These are phyloP conservation scores for Mastomys natalensis DNA, from an alignment of 2,113 vertebrate species.

Conservation along the genomic window DNA sequence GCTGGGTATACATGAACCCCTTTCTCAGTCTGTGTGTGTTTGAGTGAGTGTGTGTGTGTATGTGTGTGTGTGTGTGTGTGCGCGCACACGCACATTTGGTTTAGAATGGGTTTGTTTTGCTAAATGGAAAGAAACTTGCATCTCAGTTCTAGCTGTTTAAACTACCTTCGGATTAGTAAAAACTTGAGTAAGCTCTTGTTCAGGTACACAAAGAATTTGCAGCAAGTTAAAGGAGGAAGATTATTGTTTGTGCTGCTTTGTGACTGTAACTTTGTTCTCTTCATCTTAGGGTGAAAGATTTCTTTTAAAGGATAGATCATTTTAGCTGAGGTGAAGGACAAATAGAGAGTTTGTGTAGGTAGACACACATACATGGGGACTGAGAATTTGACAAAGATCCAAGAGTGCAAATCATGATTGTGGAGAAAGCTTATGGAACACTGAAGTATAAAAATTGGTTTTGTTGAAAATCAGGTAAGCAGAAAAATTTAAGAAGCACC, in stretches of 20 bases:
- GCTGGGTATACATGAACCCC: not conserved
- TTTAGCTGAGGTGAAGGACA: conserved; percentile 10
- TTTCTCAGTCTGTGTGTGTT: not conserved
- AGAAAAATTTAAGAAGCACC: not conserved
- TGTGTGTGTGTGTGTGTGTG: not conserved
- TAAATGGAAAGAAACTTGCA: conserved; percentile 29
- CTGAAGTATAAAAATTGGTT: not conserved
- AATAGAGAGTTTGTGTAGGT: not conserved
- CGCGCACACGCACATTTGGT: too few species aligned
- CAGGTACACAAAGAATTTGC: not conserved
- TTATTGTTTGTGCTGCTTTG: conserved; percentile 11
- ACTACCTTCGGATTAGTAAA: not conserved
- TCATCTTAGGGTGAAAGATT: not conserved
- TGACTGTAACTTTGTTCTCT: not conserved
- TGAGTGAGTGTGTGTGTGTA: not conserved
- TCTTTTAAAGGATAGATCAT: conserved; percentile 5
- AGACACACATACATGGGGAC: not conserved
- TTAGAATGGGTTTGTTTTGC: conserved; percentile 42
- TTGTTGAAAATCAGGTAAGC: conserved; percentile 47
- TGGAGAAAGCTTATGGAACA: not conserved
- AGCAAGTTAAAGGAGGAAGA: not conserved
- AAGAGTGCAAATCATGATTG: not conserved
- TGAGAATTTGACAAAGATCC: conserved; percentile 17
- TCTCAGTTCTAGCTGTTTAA: conserved; percentile 3
- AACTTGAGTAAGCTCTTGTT: not conserved